These are phyloP conservation scores for Torymus auratus DNA, from an alignment of 2,888 invertebrate genomes.

Conservation along the genomic window DNA sequence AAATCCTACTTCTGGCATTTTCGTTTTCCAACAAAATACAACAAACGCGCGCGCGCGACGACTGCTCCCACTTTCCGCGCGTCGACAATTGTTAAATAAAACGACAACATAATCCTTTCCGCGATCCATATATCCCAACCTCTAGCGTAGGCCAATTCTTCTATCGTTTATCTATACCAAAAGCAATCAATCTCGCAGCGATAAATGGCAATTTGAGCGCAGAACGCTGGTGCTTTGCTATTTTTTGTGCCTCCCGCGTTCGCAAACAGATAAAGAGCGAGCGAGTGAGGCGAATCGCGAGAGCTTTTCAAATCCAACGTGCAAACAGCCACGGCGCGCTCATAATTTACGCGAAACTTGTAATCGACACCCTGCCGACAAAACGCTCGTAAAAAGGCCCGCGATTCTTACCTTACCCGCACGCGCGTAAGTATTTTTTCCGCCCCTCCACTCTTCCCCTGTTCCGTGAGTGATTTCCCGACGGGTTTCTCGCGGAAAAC, in stretches of 20 bases:
- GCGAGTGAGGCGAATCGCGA: not conserved
- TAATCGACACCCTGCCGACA: not conserved
- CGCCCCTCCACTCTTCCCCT: not conserved
- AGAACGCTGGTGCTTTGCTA: not conserved
- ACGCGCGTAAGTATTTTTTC: not conserved
- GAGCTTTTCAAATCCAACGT: slow-evolving; percentile 29
- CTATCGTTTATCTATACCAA: slow-evolving; percentile 21
- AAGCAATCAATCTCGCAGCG: slow-evolving; percentile 1
- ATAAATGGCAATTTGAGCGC: slow-evolving; percentile 22
- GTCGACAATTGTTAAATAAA: slow-evolving; percentile 11
- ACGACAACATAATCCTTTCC: not conserved
- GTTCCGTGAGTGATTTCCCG: slow-evolving; percentile 53
- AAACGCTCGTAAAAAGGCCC: not conserved
- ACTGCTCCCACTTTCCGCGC: too few relatives aligned
- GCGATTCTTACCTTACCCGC: not conserved
- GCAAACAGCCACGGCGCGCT: slow-evolving; percentile 19
- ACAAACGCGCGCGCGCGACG: too few relatives aligned
- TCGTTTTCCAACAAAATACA: too few relatives aligned
- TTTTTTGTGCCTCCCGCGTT: slow-evolving; percentile 9
- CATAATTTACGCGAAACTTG: slow-evolving; percentile 34
- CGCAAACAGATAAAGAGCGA: not conserved
- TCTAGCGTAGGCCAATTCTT: not conserved
- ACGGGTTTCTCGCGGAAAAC: slow-evolving; percentile 35
- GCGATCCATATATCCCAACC: not conserved
- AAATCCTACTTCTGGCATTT: too few relatives aligned